These are phyloP conservation scores for Drosophila melanocephala DNA, from an alignment of 2,888 invertebrate species.

Conservation along the genomic window DNA sequence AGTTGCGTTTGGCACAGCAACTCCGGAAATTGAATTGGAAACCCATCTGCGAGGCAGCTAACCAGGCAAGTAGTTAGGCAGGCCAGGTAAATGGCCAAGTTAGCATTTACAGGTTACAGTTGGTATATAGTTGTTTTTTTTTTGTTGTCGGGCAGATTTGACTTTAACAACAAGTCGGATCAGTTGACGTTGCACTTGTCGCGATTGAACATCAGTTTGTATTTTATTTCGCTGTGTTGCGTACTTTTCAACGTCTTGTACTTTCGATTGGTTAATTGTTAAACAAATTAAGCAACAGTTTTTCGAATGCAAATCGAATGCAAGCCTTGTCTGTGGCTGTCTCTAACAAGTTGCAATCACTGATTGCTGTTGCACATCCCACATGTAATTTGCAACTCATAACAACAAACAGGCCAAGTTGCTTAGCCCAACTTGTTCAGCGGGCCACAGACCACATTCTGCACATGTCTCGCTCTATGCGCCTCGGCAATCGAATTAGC, in stretches of 20 bases:
- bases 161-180: constrained; percentile 39
- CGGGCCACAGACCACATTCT: constrained; percentile 66
- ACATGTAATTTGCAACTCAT: constrained; percentile 63
- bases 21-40: constrained; percentile 38
- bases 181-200: constrained; percentile 69
- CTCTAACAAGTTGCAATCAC: constrained; percentile 64
- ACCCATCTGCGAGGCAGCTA: constrained; percentile 68
- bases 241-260: constrained; percentile 74
- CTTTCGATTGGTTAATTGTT: constrained; percentile 80
- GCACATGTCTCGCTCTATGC: constrained; percentile 26
- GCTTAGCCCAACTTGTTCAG: constrained; percentile 39
- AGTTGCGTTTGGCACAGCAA: constrained; percentile 54
- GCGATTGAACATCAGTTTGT: constrained; percentile 57
- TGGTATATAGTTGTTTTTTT: constrained; percentile 31
- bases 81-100: constrained; percentile 25
- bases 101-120: constrained; percentile 44
- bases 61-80: constrained; percentile 39
- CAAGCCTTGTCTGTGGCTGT: constrained; percentile 33
- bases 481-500: constrained; percentile 28
- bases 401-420: constrained; percentile 53
- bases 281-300: constrained; percentile 70
- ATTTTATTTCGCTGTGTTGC: constrained; percentile 43
- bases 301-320: constrained; percentile 64
- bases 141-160: constrained; percentile 23
- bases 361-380: constrained; percentile 72